Base-by-base conservation (phyloP, 2,797 vertebrate species). In the Nyctalus aviator region DNA sequence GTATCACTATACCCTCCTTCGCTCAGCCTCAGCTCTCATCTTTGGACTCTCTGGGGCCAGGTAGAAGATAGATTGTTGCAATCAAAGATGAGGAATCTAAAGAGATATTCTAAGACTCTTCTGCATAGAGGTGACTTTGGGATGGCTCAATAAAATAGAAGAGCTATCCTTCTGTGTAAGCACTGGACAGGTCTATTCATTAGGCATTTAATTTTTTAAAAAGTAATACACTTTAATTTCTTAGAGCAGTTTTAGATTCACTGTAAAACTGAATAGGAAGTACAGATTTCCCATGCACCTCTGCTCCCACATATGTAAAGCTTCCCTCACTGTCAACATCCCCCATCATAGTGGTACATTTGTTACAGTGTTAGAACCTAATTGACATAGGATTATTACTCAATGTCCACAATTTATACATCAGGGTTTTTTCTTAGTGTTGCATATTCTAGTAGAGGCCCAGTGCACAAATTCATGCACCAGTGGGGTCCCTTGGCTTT, bases 201-300 rank as follows among this genome's bases (percentile, higher is more conserved):
- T 14, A 73, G 55, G 32, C 66, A 55, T 72, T 91, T 79, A 53
- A 21, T 5, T 35, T 91, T 86, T 84, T 48, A 25, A 27, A 44
- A 93, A 90, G 79, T 30, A 94, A 76, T n/a, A 10, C 57, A 71
- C 2, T 79, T 46, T 92, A 15, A 41, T 75, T 82, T 88, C 53
- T 87, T 30, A 79, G 44, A 79, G 15, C 7, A 66, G 11, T 35
- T 86, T 91, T 66, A 32, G 14, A 4, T 79, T 93, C 25, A 55
- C 13, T 66, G 30, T 20, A 86, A 76, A 83, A 68, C 14, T 30
- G 62, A 73, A 25, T 35, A 78, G 44, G 14, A 69, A 20, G 15
- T 35, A 64, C 35, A 84, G 50, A 68, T 25, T 90, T 73, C 46
- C n/a, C 6, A 3, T 30, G 12, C 3, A 14, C 7, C 32, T 7